Base-by-base conservation (phyloP, 2,888 invertebrate species). In the Sminthurides aquaticus region DNA sequence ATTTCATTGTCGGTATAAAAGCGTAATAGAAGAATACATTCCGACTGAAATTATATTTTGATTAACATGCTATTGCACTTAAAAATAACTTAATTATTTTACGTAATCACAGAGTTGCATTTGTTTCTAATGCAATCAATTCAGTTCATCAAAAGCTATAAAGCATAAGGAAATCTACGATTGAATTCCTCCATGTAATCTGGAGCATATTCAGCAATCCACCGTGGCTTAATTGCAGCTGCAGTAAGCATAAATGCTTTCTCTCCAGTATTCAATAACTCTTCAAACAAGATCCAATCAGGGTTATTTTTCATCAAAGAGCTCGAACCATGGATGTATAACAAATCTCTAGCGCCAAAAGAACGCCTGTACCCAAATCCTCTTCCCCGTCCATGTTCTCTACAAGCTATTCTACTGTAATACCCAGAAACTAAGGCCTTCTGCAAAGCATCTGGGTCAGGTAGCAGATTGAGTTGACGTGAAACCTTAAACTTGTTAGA, bases 391-490 rank as follows among this genome's bases (percentile, higher is more conserved):
- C 57, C 49, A 26, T 48, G n/a, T 2, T 26, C 49, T 34, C 54
- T 62, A 27, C 25, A 25, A n/a, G 67, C 67, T 18, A 67, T 28
- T 55, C 54, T 57, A 24, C 29, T 26, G 22, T 58, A 63, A 34
- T 54, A 66, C 1, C 66, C 66, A 48, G 63, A 49, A 26, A 49
- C 56, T 11, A 66, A 28, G 1, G 66, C 55, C 29, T 63, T 28
- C 27, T 56, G 57, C 15, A 66, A 34, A 15, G 27, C 49, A 11
- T 57, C 58, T 28, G 57, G 57, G 15, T 55, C 56, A 8, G 15
- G 24, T 3, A 62, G 25, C 2, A 3, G 18, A 48, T n/a, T 18
- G 1, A 15, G 15, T 26, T n/a, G 28, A n/a, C 3, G 27, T 15
- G 60, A 49, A 8, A 20, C 22, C 11, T 8, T 5, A 8, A 20